Evolutionary conservation across 2,888 invertebrate genomes (phyloP).

Genomic region (Leucoma salicis): DNA sequence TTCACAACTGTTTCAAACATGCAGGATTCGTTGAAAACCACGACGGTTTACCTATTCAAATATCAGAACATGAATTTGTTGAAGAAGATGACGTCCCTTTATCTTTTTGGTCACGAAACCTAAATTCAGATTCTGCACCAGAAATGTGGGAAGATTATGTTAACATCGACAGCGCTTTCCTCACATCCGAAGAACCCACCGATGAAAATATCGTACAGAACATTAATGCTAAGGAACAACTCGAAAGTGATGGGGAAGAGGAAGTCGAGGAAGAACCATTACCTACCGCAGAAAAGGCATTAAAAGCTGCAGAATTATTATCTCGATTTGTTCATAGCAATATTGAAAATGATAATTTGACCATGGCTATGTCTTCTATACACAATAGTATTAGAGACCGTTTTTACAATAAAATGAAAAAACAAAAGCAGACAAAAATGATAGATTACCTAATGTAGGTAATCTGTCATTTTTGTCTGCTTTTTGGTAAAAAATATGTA

Average conservation of each 20-base stretch:
- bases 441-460: constrained; percentile 12
- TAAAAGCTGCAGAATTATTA: constrained; percentile 32
- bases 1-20: constrained; percentile 15
- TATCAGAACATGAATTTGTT: constrained; percentile 24
- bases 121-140: constrained; percentile 12
- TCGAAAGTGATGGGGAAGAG: constrained; percentile 23
- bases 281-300: constrained; percentile 32
- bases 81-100: constrained; percentile 29
- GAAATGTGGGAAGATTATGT: constrained; percentile 30
- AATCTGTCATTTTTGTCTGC: too few species aligned
- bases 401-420: constrained; percentile 22
- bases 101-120: constrained; percentile 25
- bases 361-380: constrained; percentile 10
- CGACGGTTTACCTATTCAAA: constrained; percentile 18
- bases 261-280: constrained; percentile 31
- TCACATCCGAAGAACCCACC: constrained; percentile 32
- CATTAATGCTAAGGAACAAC: constrained; percentile 24
- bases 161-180: constrained; percentile 30
- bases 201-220: constrained; percentile 32
- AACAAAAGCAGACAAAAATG: constrained; percentile 16
- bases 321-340: constrained; percentile 29
- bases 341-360: constrained; percentile 24
- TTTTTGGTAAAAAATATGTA: too few species aligned
- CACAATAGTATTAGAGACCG: constrained; percentile 23
- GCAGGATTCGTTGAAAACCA: constrained; percentile 23